Percentiles rank a stretch among this genome's conserved stretches.
phyloP scores from a whole-genome alignment of 2,113 vertebrate genomes.

The Malurus cyaneus region DNA sequence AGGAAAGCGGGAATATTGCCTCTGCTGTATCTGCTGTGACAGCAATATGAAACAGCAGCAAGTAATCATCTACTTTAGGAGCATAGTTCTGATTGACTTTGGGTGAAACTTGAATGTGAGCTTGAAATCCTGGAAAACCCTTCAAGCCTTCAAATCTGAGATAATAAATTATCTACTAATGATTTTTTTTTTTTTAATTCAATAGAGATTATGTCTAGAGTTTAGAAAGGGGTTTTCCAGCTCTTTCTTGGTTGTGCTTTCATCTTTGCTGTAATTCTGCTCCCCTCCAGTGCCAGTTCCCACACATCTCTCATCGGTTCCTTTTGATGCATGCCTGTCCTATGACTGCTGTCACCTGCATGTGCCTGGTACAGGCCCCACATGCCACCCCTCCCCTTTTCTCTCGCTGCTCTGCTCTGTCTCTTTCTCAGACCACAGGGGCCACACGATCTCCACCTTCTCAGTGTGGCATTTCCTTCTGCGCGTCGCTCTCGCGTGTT shows the following conservation, averaged over 20 bases:
- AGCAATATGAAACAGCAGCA: background rate
- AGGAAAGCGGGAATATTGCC: background rate
- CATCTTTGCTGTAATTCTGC: slow-evolving; percentile 25
- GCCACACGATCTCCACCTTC: slow-evolving; percentile 71
- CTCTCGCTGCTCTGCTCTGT: slow-evolving; percentile 10
- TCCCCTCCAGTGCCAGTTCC: slow-evolving; percentile 33
- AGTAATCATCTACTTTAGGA: background rate
- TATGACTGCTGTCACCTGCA: slow-evolving; percentile 29
- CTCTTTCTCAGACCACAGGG: slow-evolving; percentile 78
- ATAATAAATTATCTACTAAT: background rate
- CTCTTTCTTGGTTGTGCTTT: background rate
- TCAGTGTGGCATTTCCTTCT: slow-evolving; percentile 80
- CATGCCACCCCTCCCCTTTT: background rate
- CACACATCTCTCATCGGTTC: background rate
- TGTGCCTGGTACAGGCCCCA: background rate
- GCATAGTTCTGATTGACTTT: background rate
- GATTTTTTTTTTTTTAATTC: background rate
- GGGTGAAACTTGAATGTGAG: background rate
- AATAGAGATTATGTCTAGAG: background rate
- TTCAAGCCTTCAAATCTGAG: background rate
- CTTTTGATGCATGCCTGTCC: slow-evolving; percentile 3
- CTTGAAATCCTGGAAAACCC: background rate
- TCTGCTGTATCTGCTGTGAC: background rate
- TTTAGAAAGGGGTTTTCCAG: background rate
- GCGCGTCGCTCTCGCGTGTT: slow-evolving; percentile 50